Evolutionary conservation across 2,797 vertebrate genomes (phyloP).

Genomic region (Gallinago nigripennis): DNA sequence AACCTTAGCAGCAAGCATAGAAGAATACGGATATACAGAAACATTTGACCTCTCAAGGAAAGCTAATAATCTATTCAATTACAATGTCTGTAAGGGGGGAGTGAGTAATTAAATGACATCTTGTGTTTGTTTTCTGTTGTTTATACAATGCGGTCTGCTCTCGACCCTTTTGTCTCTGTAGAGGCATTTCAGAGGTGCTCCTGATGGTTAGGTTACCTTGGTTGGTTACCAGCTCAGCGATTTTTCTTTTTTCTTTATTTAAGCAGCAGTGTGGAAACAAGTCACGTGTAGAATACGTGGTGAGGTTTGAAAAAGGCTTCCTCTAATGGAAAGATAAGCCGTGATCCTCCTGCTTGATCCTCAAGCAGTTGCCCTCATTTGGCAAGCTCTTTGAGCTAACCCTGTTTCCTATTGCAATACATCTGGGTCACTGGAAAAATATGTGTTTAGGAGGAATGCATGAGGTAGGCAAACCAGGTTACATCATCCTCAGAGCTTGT

Average conservation of each 20-base stretch:
- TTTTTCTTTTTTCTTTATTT: neutral
- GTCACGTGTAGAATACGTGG: neutral
- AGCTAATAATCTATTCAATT: neutral
- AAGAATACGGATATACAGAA: neutral
- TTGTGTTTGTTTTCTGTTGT: neutral
- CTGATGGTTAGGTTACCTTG: neutral
- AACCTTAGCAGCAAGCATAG: neutral
- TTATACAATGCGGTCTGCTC: neutral
- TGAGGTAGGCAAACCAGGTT: slow-evolving; percentile 18
- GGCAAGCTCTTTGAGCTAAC: slow-evolving; percentile 12
- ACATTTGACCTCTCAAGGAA: neutral
- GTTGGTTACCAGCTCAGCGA: neutral
- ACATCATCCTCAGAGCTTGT: slow-evolving; percentile 14
- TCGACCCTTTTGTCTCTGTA: neutral
- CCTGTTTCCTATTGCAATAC: neutral
- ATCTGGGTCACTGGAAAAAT: slow-evolving; percentile 61
- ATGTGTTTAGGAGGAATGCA: slow-evolving; percentile 26
- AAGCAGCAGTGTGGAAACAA: neutral
- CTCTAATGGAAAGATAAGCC: slow-evolving; percentile 33
- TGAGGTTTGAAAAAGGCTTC: neutral
- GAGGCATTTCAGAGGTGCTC: neutral
- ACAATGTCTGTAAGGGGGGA: neutral
- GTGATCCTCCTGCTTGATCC: neutral
- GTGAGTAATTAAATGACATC: neutral
- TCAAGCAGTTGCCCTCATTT: slow-evolving; percentile 37